Evolutionary conservation across 1,140 invertebrate species (phyloP).

Genomic region (Drosophila fuyamai): DNA sequence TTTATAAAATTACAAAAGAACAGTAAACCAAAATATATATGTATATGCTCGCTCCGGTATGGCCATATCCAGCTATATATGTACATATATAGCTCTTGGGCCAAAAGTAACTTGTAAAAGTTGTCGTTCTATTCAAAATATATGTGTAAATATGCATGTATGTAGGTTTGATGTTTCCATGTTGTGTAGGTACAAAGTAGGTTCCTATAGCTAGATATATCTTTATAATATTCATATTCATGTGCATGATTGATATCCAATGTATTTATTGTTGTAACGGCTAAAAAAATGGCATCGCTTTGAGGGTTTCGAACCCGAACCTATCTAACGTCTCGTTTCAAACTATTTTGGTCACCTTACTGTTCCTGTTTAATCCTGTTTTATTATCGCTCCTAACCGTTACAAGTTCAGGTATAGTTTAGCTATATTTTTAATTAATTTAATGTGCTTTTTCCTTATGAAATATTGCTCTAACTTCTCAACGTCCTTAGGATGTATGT

Average conservation of each 20-base stretch:
- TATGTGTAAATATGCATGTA: slow-evolving; percentile 35
- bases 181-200: slow-evolving; percentile 73
- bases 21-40: slow-evolving; percentile 62
- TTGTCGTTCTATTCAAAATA: slow-evolving; percentile 75
- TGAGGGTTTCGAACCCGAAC: slow-evolving; percentile 51
- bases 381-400: slow-evolving; percentile 55
- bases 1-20: slow-evolving; percentile 79
- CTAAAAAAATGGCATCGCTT: slow-evolving; percentile 70
- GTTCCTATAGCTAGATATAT: slow-evolving; percentile 52
- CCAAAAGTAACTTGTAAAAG: slow-evolving; percentile 67
- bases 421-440: slow-evolving; percentile 29
- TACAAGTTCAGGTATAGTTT: slow-evolving; percentile 43
- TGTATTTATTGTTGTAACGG: slow-evolving; percentile 64
- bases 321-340: slow-evolving; percentile 40
- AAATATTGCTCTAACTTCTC: slow-evolving; percentile 50
- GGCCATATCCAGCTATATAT: slow-evolving; percentile 27
- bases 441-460: slow-evolving; percentile 33
- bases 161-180: slow-evolving; percentile 44
- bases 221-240: slow-evolving; percentile 38
- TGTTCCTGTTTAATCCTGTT: slow-evolving; percentile 46
- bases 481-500: slow-evolving; percentile 30
- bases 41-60: slow-evolving; percentile 43
- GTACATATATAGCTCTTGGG: slow-evolving; percentile 21
- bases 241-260: slow-evolving; percentile 47
- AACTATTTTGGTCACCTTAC: slow-evolving; percentile 66